Conservation (phyloP, 2,113 vertebrate genomes). For the Ivindomyrus marchei region DNA sequence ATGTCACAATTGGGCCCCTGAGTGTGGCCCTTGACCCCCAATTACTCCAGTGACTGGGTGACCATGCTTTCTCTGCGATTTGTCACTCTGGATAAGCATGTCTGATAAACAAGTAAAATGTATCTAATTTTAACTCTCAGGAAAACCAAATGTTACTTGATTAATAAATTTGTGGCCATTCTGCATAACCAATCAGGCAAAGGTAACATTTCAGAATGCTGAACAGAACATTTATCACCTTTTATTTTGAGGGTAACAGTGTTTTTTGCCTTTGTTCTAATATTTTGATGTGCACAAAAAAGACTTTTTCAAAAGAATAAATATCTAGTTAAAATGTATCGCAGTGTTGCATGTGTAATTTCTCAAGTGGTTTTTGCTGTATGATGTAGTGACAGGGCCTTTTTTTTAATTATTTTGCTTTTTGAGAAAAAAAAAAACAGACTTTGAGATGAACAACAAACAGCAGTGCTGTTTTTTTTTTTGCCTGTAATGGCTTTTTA, state of each 20-base stretch:
- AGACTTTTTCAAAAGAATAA: background rate
- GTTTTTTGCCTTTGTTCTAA: background rate
- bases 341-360: background rate
- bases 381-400: background rate
- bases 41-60: background rate
- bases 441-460: background rate
- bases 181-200: background rate
- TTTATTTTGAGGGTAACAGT: background rate
- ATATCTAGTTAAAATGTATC: background rate
- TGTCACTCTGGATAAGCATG: background rate
- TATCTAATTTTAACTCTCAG: background rate
- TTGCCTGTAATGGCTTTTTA: background rate
- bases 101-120: background rate
- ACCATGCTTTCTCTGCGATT: background rate
- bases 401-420: background rate
- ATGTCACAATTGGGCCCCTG: background rate
- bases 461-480: background rate
- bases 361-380: background rate
- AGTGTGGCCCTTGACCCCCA: background rate
- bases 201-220: background rate
- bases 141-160: background rate
- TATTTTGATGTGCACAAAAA: slow-evolving; percentile 4
- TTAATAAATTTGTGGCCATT: background rate
- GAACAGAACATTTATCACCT: background rate
- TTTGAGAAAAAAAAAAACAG: slow-evolving; percentile 1